Evolutionary conservation across 2,797 vertebrate genomes (phyloP), one percentile per base, ranked within the genome.

Genomic region (Phoeniculus purpureus): DNA sequence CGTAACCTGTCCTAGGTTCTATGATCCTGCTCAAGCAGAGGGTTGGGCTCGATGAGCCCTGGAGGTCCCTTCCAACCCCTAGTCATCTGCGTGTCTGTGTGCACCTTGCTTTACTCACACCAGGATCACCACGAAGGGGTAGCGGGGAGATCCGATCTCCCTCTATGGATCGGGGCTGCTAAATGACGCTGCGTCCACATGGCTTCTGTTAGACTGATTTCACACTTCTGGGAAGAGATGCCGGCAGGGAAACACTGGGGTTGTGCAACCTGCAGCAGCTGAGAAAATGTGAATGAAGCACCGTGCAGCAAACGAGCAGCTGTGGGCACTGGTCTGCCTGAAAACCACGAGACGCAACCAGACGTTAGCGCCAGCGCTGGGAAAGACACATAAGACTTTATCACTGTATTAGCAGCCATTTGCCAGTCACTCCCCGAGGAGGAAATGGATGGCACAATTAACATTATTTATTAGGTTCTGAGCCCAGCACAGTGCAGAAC

Each of bases 361-460:
- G 90, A 50, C 43, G 21, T 85, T 80, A 76, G 60, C 89, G 92
- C 86, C 94, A 94, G 85, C 27, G 20, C 54, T 91, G 89, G 86
- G 32, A 89, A 85, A 92, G 93, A 89, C 84, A 85, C 58, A 47
- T 20, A 58, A 76, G 87, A 85, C 94, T 93, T 94, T 87, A 96
- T 94, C 62, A 51, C 88, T 87, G 82, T 76, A 81, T 95, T 94
- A 92, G 93, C 92, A 93, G 78, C 73, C 90, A 91, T 92, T 94
- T 94, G 90, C 79, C 92, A 92, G 87, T 55, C 47, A 0, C 79
- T 95, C 93, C 91, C 92, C 13, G 51, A 25, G 82, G 80, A 83
- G 87, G 93, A 93, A 95, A 92, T 73, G 86, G 90, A 90, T 91
- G 92, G 86, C 81, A 81, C 16, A 29, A 89, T 94, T 95, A 94